Evolutionary conservation across 2,888 invertebrate genomes (phyloP).

Genomic region (Aleiodes leptofemur): DNA sequence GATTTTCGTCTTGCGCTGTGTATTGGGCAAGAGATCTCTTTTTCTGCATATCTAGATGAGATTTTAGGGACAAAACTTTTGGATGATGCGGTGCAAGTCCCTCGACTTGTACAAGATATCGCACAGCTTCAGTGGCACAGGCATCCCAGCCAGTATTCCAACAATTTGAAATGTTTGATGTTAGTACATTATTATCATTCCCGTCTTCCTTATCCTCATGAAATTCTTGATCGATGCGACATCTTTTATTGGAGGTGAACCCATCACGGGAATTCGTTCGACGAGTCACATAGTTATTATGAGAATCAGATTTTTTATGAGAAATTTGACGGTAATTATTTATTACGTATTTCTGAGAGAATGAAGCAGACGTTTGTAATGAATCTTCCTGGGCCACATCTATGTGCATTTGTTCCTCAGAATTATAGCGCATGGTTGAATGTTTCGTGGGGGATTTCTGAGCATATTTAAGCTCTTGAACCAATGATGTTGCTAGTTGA

Average conservation of each 20-base stretch:
- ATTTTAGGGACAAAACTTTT: conserved; percentile 70
- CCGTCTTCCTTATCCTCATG: neutral
- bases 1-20: conserved; percentile 56
- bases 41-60: conserved; percentile 67
- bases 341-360: conserved; percentile 30
- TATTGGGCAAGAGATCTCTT: conserved; percentile 63
- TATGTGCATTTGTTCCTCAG: conserved; percentile 53
- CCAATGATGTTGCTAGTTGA: conserved; percentile 65
- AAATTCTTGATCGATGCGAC: conserved; percentile 1
- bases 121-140: conserved; percentile 67
- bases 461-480: conserved; percentile 65
- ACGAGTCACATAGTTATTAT: neutral
- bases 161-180: conserved; percentile 42
- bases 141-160: conserved; percentile 71
- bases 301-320: conserved; percentile 32
- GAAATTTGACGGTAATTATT: conserved; percentile 38
- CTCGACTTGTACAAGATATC: conserved; percentile 70
- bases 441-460: conserved; percentile 46
- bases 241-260: conserved; percentile 20
- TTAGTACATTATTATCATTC: conserved; percentile 31
- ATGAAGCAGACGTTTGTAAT: conserved; percentile 1
- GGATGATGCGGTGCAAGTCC: conserved; percentile 69
- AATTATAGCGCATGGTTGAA: neutral
- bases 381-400: conserved; percentile 57
- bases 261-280: neutral